phyloP scores from a whole-genome alignment of 2,797 vertebrate species.

The Decapterus maruadsi region DNA sequence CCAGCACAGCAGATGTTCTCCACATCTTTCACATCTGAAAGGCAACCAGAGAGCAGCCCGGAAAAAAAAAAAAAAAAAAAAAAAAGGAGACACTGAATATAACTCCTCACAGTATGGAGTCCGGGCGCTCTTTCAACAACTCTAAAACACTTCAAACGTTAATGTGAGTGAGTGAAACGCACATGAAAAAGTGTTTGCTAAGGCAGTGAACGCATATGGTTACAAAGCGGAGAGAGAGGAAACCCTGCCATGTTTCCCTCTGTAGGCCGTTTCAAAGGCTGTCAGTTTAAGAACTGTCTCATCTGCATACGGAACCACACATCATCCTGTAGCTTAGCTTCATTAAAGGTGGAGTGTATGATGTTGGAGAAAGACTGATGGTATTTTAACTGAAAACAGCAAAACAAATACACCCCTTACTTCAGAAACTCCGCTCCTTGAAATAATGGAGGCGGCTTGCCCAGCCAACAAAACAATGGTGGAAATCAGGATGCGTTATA shows the following conservation, averaged over 20 bases:
- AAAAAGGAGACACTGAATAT: constrained; percentile 28
- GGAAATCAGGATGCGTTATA: too few relatives aligned
- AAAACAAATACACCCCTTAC: not conserved
- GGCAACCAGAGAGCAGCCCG: constrained; percentile 8
- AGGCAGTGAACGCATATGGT: constrained; percentile 54
- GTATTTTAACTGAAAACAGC: not conserved
- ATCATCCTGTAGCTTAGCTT: constrained; percentile 22
- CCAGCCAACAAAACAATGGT: too few relatives aligned
- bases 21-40: constrained; percentile 21
- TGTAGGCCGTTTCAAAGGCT: constrained; percentile 63
- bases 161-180: constrained; percentile 40
- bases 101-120: constrained; percentile 9
- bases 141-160: constrained; percentile 39
- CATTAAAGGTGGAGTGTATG: not conserved
- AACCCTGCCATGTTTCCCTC: constrained; percentile 60
- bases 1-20: constrained; percentile 24
- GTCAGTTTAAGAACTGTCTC: constrained; percentile 38
- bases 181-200: constrained; percentile 59
- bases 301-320: constrained; percentile 51
- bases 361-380: not conserved
- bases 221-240: constrained; percentile 55
- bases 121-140: constrained; percentile 22
- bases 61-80: not conserved
- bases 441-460: too few relatives aligned
- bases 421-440: not conserved